Evolutionary conservation across 1,140 invertebrate genomes (phyloP).

Genomic region (Epicauta chinensis): DNA sequence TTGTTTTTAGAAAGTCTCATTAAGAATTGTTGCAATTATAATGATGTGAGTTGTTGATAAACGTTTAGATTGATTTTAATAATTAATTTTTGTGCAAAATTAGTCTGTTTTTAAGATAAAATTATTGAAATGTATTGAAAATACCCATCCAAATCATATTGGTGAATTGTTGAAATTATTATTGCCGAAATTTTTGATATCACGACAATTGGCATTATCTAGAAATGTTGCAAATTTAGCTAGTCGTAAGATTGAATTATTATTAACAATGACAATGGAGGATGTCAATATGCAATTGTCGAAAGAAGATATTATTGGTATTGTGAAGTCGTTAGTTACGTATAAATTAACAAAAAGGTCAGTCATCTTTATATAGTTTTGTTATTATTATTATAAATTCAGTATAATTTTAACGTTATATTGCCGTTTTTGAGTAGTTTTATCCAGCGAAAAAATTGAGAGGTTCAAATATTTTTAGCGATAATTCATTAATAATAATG

Average conservation of each 20-base stretch:
- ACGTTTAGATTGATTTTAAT: slow-evolving; percentile 1
- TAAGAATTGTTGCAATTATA: slow-evolving; percentile 46
- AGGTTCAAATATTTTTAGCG: no score
- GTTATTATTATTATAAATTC: slow-evolving; percentile 6
- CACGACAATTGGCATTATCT: slow-evolving; percentile 54
- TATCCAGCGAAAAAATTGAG: no score
- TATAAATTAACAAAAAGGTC: slow-evolving; percentile 51
- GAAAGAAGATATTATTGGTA: slow-evolving; percentile 51
- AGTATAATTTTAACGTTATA: slow-evolving; percentile 2
- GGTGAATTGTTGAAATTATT: slow-evolving; percentile 56
- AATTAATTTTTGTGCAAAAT: slow-evolving; percentile 4
- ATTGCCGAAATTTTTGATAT: slow-evolving; percentile 53
- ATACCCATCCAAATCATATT: slow-evolving; percentile 59
- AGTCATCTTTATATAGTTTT: no score
- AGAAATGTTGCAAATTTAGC: slow-evolving; percentile 56
- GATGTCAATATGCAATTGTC: slow-evolving; percentile 52
- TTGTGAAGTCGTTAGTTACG: slow-evolving; percentile 48
- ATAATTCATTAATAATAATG: no score
- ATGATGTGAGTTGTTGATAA: slow-evolving; percentile 23
- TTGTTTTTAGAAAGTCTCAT: slow-evolving; percentile 66
- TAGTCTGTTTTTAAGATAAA: slow-evolving; percentile 51
- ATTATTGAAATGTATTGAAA: slow-evolving; percentile 56
- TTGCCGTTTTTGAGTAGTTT: no score
- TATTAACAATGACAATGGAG: slow-evolving; percentile 50
- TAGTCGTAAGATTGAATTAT: slow-evolving; percentile 55